Evolutionary conservation across 2,888 invertebrate genomes (phyloP), one percentile per base, ranked within the genome.

Genomic region (Conchocele bisecta): DNA sequence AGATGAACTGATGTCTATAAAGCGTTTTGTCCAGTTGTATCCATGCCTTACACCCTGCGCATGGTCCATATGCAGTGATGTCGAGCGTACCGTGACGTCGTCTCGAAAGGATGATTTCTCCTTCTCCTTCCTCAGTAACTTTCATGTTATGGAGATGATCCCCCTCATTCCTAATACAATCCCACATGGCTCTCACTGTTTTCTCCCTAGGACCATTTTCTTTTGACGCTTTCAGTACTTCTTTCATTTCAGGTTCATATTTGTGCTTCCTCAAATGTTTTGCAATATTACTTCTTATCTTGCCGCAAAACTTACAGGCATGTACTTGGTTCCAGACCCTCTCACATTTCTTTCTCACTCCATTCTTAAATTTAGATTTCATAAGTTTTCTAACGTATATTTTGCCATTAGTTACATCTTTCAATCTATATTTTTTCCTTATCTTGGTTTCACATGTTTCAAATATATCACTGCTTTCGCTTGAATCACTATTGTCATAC

Each of bases 241-340:
- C n/a, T n/a, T 53, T 53, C 11, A 53, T 22, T 53, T 31, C n/a
- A n/a, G 22, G n/a, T 26, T 26, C 28, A 24, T 28, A 33, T 11
- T 31, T 53, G 29, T 53, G 53, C 13, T 20, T 53, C 28, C 28
- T 53, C 17, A 53, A 31, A 31, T 53, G 53, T n/a, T 53, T 53
- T 13, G 28, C 33, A 31, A 53, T 53, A 22, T 53, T 53, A n/a
- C 33, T 6, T 53, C 29, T 28, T 26, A 53, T 53, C 22, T n/a
- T 42, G 17, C 42, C 42, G 11, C 11, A 35, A 35, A n/a, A n/a
- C n/a, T n/a, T n/a, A n/a, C n/a, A n/a, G n/a, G n/a, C n/a, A n/a
- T n/a, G n/a, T n/a, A n/a, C n/a, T n/a, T n/a, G n/a, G n/a, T n/a
- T n/a, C n/a, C n/a, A n/a, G n/a, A n/a, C n/a, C n/a, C n/a, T n/a